phyloP scores from a whole-genome alignment of 2,113 vertebrate genomes.

The Turdus rufiventris region DNA sequence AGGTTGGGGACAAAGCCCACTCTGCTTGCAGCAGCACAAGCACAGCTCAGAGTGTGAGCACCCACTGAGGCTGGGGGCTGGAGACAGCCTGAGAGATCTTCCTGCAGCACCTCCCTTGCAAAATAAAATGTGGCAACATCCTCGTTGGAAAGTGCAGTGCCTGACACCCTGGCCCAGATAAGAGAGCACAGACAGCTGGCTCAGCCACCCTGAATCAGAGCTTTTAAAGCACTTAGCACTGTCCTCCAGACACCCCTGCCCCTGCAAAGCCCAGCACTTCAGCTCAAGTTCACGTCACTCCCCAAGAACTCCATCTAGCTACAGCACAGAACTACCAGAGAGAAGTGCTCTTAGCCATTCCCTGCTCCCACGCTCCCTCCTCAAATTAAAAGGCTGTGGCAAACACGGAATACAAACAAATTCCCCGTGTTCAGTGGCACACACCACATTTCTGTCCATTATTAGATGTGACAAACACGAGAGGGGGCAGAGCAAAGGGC shows the following conservation, averaged over 20 bases:
- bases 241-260: not conserved
- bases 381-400: constrained; percentile 56
- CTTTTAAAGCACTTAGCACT: not conserved
- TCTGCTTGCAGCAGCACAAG: not conserved
- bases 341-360: not conserved
- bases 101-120: not conserved
- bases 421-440: constrained; percentile 58
- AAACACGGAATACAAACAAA: constrained; percentile 44
- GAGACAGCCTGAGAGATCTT: not conserved
- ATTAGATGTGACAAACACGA: constrained; percentile 66
- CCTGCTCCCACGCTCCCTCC: constrained; percentile 51
- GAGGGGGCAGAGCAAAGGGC: constrained; percentile 65
- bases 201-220: not conserved
- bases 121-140: not conserved
- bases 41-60: not conserved
- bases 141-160: not conserved
- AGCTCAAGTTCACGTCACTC: not conserved
- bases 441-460: constrained; percentile 51
- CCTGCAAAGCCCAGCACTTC: not conserved
- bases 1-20: not conserved
- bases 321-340: not conserved
- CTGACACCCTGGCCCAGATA: not conserved
- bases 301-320: not conserved
- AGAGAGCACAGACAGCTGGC: not conserved
- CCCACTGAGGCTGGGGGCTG: not conserved